Evolutionary conservation across 2,113 vertebrate genomes (phyloP), one percentile per base, ranked within the genome.

Genomic region (Cyprinus carpio): DNA sequence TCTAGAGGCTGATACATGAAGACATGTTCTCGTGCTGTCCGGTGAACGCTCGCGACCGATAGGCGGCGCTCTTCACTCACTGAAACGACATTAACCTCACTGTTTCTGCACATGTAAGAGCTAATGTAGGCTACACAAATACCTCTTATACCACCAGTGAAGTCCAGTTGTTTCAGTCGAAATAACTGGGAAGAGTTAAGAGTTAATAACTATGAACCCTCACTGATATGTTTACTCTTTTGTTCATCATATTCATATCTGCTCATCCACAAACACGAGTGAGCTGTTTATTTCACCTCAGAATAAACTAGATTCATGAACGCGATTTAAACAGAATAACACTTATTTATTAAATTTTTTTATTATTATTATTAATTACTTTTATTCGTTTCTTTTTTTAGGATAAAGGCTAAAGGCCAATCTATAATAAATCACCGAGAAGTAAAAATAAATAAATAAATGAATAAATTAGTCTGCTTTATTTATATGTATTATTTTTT

Each of bases 41-140:
- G n/a, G n/a, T n/a, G n/a, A n/a, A n/a, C 0, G 40, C 40, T 40
- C 40, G 6, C 6, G 34, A 37, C 46, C 93, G 84, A 92, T 89
- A 92, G 93, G 90, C 78, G 94, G 90, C 93, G 93, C 93, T 92
- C 90, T 89, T 90, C 89, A 89, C 91, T 78, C 84, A 81, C 80
- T 29, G 16, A 54, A 69, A 82, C 67, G 0, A 1, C 34, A 40
- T 71, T 23, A 11, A 71, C 23, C 65, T 9, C 60, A 2, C 29
- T 27, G 11, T 64, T 2, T 15, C 62, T 27, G 60, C 29, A 34
- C 27, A 6, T 6, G 6, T 1, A 1, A 60, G 7, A 37, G 11
- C 16, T 20, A 0, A 23, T 10, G 18, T 5, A 37, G n/a, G n/a
- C n/a, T n/a, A n/a, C n/a, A n/a, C n/a, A n/a, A 31, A 23, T 4